These are phyloP conservation scores for Ptilonorhynchus violaceus DNA, from an alignment of 2,113 vertebrate species.

Conservation along the genomic window DNA sequence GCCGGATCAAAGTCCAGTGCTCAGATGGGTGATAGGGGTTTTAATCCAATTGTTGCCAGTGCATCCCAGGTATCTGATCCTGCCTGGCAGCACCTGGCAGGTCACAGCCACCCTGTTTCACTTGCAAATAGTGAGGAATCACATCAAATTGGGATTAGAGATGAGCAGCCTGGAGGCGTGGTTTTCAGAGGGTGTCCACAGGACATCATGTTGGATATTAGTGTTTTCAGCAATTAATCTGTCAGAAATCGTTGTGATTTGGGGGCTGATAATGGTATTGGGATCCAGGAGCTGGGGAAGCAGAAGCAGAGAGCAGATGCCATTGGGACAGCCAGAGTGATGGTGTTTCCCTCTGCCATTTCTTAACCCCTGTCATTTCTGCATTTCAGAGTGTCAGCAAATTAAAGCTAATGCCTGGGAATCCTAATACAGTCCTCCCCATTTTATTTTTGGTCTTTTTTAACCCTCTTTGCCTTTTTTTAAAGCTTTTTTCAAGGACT, in stretches of 20 bases:
- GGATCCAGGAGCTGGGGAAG: background rate
- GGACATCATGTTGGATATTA: background rate
- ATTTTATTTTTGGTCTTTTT: background rate
- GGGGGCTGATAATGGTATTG: background rate
- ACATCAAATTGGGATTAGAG: background rate
- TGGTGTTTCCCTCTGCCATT: background rate
- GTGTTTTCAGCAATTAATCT: background rate
- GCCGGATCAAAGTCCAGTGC: background rate
- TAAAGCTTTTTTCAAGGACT: background rate
- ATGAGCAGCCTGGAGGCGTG: background rate
- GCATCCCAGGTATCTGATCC: background rate
- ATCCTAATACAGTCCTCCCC: background rate
- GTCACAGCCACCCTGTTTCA: background rate
- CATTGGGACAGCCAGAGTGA: background rate
- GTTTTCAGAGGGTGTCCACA: background rate
- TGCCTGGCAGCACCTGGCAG: background rate
- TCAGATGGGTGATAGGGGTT: background rate
- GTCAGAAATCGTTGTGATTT: background rate
- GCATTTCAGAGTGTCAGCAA: background rate
- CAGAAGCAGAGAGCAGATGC: background rate
- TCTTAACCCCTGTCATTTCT: background rate
- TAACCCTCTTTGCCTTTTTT: background rate
- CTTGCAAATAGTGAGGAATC: background rate
- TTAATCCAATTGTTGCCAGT: background rate
- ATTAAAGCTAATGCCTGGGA: background rate